A percentile compares a stretch with the other conserved stretches of the same genome.
Conservation (phyloP, 2,113 vertebrate genomes). For the Microcebus jonahi region DNA sequence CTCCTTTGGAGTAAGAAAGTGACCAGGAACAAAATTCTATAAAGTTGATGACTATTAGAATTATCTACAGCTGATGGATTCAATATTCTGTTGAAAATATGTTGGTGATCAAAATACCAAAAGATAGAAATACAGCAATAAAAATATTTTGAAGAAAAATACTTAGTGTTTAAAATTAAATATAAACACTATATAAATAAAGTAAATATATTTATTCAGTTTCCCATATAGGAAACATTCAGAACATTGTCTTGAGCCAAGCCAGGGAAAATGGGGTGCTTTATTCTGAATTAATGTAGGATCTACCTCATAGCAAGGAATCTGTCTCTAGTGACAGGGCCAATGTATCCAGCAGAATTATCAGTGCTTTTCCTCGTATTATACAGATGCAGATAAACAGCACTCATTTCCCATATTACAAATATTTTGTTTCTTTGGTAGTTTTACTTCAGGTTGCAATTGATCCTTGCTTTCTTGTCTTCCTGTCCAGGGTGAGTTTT, state of each 20-base stretch:
- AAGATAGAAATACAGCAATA: neutral
- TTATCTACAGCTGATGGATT: neutral
- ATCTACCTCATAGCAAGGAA: neutral
- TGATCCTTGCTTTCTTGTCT: neutral
- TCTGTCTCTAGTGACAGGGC: neutral
- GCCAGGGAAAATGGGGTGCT: neutral
- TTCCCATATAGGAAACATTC: neutral
- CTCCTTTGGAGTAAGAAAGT: neutral
- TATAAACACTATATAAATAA: neutral
- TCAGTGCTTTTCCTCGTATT: neutral
- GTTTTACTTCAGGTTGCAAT: neutral
- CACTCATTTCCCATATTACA: neutral
- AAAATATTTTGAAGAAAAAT: neutral
- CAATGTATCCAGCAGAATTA: neutral
- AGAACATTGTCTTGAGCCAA: neutral
- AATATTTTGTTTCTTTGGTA: neutral
- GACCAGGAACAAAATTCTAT: neutral
- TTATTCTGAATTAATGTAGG: neutral
- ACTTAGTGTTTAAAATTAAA: neutral
- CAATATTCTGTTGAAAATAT: neutral
- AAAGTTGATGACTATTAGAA: neutral
- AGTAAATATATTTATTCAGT: neutral
- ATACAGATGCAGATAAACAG: neutral
- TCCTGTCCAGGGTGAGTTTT: neutral
- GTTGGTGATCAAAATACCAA: neutral